phyloP scores from a whole-genome alignment of 2,113 vertebrate species.

The Pteropus alecto region DNA sequence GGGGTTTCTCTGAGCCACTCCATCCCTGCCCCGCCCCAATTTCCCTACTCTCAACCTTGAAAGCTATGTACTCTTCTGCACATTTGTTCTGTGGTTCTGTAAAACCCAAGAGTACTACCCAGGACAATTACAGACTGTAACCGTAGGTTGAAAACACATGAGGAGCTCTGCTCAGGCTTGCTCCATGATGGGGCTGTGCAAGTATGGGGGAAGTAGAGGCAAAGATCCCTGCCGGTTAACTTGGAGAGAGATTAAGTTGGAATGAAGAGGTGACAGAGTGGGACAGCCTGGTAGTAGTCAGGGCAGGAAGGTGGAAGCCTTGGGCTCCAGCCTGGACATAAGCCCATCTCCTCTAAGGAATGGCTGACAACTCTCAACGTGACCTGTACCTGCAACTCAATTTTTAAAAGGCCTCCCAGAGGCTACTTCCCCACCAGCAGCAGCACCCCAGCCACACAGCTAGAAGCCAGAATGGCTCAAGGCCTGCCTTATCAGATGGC shows the following conservation, averaged over 20 bases:
- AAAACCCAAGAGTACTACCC: too few species aligned
- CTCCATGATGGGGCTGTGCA: neutral
- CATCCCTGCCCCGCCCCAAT: neutral
- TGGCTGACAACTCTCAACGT: neutral
- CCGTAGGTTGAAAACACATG: neutral
- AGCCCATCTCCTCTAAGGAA: neutral
- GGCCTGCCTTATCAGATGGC: neutral
- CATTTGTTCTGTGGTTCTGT: neutral
- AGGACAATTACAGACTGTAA: neutral
- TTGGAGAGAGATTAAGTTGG: neutral
- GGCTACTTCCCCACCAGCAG: fast-evolving
- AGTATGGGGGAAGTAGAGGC: fast-evolving
- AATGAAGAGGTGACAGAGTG: too few species aligned
- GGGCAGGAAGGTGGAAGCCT: neutral
- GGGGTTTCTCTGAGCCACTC: neutral
- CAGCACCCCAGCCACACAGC: neutral
- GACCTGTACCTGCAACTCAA: neutral
- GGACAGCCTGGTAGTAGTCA: neutral
- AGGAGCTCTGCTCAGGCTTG: too few species aligned
- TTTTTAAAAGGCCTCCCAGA: neutral
- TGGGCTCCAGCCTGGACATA: neutral
- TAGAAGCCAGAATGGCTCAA: neutral
- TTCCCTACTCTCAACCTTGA: neutral
- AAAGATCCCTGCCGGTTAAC: neutral
- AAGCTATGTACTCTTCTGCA: neutral